phyloP scores from a whole-genome alignment of 1,140 invertebrate genomes.

The Oryctes rhinoceros region DNA sequence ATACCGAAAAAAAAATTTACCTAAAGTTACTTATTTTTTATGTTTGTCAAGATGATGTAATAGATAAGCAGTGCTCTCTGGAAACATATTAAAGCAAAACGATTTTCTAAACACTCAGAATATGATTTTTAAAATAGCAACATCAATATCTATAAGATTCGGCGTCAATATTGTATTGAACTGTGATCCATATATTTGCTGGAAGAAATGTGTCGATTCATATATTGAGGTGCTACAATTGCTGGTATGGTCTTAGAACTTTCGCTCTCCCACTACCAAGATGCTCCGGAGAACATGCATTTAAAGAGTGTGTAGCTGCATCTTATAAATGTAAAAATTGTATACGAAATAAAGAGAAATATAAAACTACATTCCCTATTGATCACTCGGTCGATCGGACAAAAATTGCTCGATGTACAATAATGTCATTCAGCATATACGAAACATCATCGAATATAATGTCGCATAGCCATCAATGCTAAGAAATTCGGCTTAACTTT shows the following conservation, averaged over 20 bases:
- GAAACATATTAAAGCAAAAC: too few relatives aligned
- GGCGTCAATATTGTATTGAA: background rate
- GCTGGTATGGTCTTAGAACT: constrained; percentile 1
- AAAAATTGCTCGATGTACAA: background rate
- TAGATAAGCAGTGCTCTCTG: too few relatives aligned
- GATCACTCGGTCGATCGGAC: background rate
- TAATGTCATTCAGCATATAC: background rate
- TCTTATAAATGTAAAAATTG: background rate
- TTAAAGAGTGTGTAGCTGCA: background rate
- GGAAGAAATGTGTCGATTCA: background rate
- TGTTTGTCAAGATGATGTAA: too few relatives aligned
- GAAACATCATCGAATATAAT: background rate
- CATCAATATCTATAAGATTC: background rate
- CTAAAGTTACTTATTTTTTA: too few relatives aligned
- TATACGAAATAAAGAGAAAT: background rate
- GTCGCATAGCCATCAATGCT: background rate
- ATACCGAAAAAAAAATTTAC: too few relatives aligned
- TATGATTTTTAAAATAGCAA: too few relatives aligned
- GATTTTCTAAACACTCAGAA: too few relatives aligned
- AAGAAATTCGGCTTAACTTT: background rate
- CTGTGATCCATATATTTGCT: background rate
- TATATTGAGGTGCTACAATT: background rate
- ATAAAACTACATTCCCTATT: background rate
- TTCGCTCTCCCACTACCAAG: constrained; percentile 6
- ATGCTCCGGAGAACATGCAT: background rate